phyloP scores from a whole-genome alignment of 2,797 vertebrate species.

The Pachyuromys duprasi region DNA sequence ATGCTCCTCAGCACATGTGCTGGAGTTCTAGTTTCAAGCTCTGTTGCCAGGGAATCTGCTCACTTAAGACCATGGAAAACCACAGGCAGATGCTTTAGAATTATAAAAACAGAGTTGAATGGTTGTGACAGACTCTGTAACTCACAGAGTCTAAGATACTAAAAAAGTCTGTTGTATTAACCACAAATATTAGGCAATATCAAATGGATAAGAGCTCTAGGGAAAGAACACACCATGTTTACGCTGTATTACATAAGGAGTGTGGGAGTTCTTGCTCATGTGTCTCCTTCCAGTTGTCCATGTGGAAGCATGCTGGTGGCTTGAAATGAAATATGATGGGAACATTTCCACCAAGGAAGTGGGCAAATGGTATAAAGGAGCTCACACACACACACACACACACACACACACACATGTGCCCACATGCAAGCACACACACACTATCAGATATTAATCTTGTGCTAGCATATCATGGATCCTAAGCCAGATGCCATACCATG shows the following conservation, averaged over 20 bases:
- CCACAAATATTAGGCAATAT: neutral
- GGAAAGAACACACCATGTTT: neutral
- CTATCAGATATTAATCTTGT: neutral
- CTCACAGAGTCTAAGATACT: neutral
- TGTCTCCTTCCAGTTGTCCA: neutral
- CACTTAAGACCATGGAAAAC: neutral
- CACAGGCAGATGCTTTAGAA: neutral
- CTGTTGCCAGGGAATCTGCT: neutral
- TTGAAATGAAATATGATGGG: neutral
- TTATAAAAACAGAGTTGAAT: neutral
- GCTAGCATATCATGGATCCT: neutral
- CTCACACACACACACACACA: neutral
- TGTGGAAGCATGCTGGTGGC: neutral
- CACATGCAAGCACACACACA: neutral
- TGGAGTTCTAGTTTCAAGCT: neutral
- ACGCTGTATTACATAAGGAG: neutral
- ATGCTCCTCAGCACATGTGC: neutral
- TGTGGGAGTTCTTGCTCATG: neutral
- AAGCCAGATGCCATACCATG: neutral
- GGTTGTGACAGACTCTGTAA: neutral
- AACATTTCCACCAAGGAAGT: slow-evolving; percentile 19
- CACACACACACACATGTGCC: neutral
- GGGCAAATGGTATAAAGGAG: neutral
- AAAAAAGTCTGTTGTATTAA: neutral
- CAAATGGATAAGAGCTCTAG: neutral